Evolutionary conservation across 2,797 vertebrate genomes (phyloP).

Genomic region (Remorina albescens): DNA sequence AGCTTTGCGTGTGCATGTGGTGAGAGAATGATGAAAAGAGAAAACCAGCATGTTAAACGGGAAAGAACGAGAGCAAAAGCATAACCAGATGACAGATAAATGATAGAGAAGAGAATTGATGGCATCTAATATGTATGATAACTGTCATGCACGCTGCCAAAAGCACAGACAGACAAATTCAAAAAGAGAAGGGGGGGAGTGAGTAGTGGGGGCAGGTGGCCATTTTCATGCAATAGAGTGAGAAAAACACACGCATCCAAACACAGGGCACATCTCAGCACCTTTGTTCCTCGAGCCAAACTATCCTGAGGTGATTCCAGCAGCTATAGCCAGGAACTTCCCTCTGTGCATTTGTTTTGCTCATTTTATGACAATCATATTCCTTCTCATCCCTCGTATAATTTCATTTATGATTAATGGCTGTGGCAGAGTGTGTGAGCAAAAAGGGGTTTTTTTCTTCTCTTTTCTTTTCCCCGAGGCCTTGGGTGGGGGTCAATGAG

Average conservation of each 20-base stretch:
- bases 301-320: slow-evolving; percentile 63
- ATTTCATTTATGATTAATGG: slow-evolving; percentile 72
- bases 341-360: slow-evolving; percentile 59
- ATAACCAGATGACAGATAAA: slow-evolving; percentile 59
- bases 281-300: slow-evolving; percentile 64
- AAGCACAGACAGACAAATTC: slow-evolving; percentile 58
- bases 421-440: slow-evolving; percentile 53
- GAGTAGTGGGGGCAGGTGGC: slow-evolving; percentile 2
- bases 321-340: slow-evolving; percentile 57
- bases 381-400: slow-evolving; percentile 63
- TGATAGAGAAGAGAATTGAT: slow-evolving; percentile 69
- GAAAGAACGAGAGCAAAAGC: slow-evolving; percentile 19
- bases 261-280: slow-evolving; percentile 45
- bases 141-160: slow-evolving; percentile 71
- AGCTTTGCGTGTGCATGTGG: slow-evolving; percentile 24
- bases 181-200: slow-evolving; percentile 53
- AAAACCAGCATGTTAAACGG: slow-evolving; percentile 39
- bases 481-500: slow-evolving; percentile 71
- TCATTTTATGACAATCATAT: slow-evolving; percentile 70
- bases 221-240: slow-evolving; percentile 1
- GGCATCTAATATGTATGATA: slow-evolving; percentile 71
- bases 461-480: slow-evolving; percentile 58
- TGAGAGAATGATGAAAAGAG: slow-evolving; percentile 37
- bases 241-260: slow-evolving; percentile 51
- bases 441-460: slow-evolving; percentile 25